Base-by-base conservation (phyloP, 1,140 invertebrate species). In the Holotrichia oblita region DNA sequence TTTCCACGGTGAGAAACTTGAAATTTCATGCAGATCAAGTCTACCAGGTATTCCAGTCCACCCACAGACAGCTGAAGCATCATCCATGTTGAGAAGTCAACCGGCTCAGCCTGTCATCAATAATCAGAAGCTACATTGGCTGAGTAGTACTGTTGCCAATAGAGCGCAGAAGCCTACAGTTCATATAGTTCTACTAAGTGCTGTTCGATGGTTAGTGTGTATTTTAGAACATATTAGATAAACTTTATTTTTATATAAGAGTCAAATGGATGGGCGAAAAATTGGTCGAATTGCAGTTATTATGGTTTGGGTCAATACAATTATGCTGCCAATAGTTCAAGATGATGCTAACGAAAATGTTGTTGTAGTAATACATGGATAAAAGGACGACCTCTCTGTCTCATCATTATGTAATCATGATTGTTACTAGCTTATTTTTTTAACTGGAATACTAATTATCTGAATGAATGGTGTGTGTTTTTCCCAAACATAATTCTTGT, bases 11-110 rank as follows among this genome's bases (percentile, higher is more conserved):
- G 81, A 77, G 27, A 73, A 73, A 55, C 77, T 83, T 6, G 82
- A 83, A 73, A 73, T 83, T 14, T 77, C 76, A 22, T 83, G 82
- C 78, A 77, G 78, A 64, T 81, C 82, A 48, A 78, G 80, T 40
- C 73, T 81, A 73, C 82, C 82, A 22, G 82, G 82, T 41, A 79
- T 83, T 34, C 81, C 82, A 3, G 73, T 80, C 27, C 69, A 55
- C 22, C 78, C 81, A 22, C 80, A 82, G 27, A 81, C 79, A 27
- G 79, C 77, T 73, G 41, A 73, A 40, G 77, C 72, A 27, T 73
- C 82, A 27, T 24, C 77, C 61, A 17, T 77, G 24, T 27, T 76
- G 14, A 44, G 41, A 78, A 78, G 27, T 40, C 59, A 34, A 17
- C 73, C n/a, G 12, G 73, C 80, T 20, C 78, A 81, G 76, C 34